Conservation (phyloP, 2,797 vertebrate species). For the Rhyacichthys aspro region DNA sequence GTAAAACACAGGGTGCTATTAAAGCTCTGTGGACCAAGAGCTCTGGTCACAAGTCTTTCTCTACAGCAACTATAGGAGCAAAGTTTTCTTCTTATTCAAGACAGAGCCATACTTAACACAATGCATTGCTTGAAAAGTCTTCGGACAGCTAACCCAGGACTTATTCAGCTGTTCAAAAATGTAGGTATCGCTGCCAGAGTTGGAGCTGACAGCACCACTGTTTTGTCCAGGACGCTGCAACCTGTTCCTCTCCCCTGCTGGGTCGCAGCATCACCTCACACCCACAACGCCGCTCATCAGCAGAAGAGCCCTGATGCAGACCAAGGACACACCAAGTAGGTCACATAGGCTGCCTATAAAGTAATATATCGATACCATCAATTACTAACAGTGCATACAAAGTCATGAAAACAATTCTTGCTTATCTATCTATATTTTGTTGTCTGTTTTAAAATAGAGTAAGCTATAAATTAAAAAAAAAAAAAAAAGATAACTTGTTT, state of each 20-base stretch:
- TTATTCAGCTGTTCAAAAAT: slow-evolving; percentile 71
- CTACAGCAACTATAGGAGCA: slow-evolving; percentile 20
- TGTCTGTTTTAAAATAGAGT: background rate
- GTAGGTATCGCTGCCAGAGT: slow-evolving; percentile 55
- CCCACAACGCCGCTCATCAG: slow-evolving; percentile 59
- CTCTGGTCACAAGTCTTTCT: slow-evolving; percentile 34
- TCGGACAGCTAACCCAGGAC: slow-evolving; percentile 64
- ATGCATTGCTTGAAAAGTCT: slow-evolving; percentile 79
- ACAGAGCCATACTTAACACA: slow-evolving; percentile 38
- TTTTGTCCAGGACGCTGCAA: slow-evolving; percentile 59
- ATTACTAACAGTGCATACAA: background rate
- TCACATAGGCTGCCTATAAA: slow-evolving; percentile 25
- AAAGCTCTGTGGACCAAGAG: slow-evolving; percentile 43
- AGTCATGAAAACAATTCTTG: background rate
- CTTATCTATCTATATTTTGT: background rate
- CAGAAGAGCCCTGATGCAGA: slow-evolving; percentile 58
- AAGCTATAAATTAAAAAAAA: too few relatives aligned
- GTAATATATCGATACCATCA: slow-evolving; percentile 13
- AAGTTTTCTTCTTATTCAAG: slow-evolving; percentile 28
- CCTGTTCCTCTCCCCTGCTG: slow-evolving; percentile 56
- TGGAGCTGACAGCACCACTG: slow-evolving; percentile 55
- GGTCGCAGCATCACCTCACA: slow-evolving; percentile 62
- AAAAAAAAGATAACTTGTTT: too few relatives aligned
- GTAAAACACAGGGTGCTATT: slow-evolving; percentile 51
- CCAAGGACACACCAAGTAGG: slow-evolving; percentile 68